Evolutionary conservation across 1,140 invertebrate genomes (phyloP).

Genomic region (Camponotus floridanus): DNA sequence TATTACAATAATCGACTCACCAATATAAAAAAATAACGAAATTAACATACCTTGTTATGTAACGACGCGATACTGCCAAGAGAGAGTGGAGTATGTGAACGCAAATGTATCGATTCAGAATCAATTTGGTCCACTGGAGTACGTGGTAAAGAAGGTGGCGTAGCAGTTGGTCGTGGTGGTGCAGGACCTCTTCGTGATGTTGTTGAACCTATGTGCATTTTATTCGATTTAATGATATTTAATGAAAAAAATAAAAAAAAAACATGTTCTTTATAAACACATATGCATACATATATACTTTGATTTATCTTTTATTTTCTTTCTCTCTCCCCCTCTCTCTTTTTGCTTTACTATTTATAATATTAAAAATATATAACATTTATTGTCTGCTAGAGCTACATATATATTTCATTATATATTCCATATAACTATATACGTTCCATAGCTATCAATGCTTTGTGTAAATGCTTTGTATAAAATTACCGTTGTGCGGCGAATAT

Average conservation of each 20-base stretch:
- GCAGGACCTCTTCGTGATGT: slow-evolving; percentile 85
- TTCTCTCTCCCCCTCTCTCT: too few relatives aligned
- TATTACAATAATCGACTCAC: background rate
- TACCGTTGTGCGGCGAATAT: slow-evolving; percentile 87
- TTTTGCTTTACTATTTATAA: background rate
- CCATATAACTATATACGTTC: too few relatives aligned
- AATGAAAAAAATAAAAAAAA: too few relatives aligned
- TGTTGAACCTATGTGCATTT: slow-evolving; percentile 82
- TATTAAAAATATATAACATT: slow-evolving; percentile 16
- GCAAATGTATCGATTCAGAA: slow-evolving; percentile 86
- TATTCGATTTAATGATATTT: background rate
- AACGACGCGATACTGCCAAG: slow-evolving; percentile 91
- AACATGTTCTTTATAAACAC: too few relatives aligned
- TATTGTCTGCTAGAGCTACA: background rate
- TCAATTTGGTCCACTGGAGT: slow-evolving; percentile 86
- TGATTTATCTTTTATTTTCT: too few relatives aligned
- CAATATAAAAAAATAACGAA: background rate
- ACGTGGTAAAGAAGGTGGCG: slow-evolving; percentile 86
- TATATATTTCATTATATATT: too few relatives aligned
- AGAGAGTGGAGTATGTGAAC: slow-evolving; percentile 89
- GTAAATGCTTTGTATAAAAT: slow-evolving; percentile 17
- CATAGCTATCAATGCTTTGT: background rate
- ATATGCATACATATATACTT: too few relatives aligned
- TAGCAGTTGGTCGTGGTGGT: slow-evolving; percentile 86
- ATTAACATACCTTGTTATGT: slow-evolving; percentile 88